Base-by-base conservation (phyloP, 2,113 vertebrate genomes). In the Perca schrenkii region DNA sequence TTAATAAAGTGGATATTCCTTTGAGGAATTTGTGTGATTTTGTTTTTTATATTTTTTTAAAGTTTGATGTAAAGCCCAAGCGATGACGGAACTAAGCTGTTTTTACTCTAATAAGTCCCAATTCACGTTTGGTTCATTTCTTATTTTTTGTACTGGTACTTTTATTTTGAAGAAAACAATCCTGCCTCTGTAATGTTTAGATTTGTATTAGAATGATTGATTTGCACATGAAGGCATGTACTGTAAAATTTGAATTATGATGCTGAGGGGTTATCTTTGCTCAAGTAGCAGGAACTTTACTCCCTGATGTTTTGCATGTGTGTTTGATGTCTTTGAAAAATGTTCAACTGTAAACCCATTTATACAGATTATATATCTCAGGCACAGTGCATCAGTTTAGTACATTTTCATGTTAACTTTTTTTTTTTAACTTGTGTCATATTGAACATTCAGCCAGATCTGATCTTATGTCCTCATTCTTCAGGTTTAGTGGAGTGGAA, bases 211-310 rank as follows among this genome's bases (percentile, higher is more conserved):
- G 76, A 80, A 79, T 63, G 36, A 79, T 49, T 86, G 67, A 79
- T 90, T 91, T 92, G 90, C 90, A 92, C 89, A 91, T 77, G 67
- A 89, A n/a, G 16, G 86, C 88, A 80, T 92, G 89, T 90, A 91
- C 91, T 91, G 91, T 94, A 89, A 88, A 71, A 58, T 60, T 64
- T 15, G 25, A 68, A 69, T 68, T 43, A 52, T 57, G 19, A 53
- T 76, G 61, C 64, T 67, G 77, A 64, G n/a, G 66, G 14, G 4
- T 60, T 52, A 19, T 63, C 53, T 86, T 83, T 81, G 16, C 43
- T 74, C 40, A 22, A 36, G 46, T 34, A 77, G 62, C 58, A 13
- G 60, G 52, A 56, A 11, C 72, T 40, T 34, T 50, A 14, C 58
- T 72, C 46, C 28, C 36, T 80, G n/a, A 3, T 74, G 65, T 86